Percentiles rank a stretch among this genome's conserved stretches.
phyloP scores from a whole-genome alignment of 2,888 invertebrate species.

The Scaptomyza tumidula region DNA sequence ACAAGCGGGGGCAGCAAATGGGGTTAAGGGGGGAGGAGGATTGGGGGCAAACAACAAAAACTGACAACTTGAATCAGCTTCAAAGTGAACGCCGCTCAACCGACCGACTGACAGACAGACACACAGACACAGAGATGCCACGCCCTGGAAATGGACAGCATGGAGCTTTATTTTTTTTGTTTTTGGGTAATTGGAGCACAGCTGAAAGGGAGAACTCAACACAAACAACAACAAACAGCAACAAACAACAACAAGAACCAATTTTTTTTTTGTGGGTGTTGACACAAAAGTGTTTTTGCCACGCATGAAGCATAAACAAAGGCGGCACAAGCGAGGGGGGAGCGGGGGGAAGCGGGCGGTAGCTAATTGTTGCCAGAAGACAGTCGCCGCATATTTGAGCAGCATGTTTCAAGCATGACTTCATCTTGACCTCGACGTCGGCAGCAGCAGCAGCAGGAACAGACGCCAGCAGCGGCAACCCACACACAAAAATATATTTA shows the following conservation, averaged over 20 bases:
- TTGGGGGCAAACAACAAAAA: neutral
- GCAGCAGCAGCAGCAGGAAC: constrained; percentile 2
- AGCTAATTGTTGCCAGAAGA: constrained; percentile 52
- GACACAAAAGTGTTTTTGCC: constrained; percentile 67
- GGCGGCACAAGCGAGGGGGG: neutral
- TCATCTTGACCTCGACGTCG: constrained; percentile 74
- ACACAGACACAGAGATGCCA: no score
- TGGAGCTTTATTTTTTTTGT: constrained; percentile 28
- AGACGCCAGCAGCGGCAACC: constrained; percentile 31
- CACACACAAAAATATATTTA: constrained; percentile 34
- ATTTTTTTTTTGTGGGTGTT: constrained; percentile 66
- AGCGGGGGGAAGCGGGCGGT: neutral
- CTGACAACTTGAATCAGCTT: constrained; percentile 79
- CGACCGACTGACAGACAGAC: constrained; percentile 13
- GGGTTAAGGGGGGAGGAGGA: no score
- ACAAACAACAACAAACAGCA: constrained; percentile 4
- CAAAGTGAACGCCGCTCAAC: constrained; percentile 61
- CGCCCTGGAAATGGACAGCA: constrained; percentile 44
- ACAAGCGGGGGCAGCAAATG: neutral
- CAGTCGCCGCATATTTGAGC: constrained; percentile 31
- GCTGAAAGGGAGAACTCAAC: constrained; percentile 22
- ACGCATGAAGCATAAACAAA: constrained; percentile 22
- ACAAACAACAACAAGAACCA: neutral
- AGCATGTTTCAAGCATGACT: constrained; percentile 74
- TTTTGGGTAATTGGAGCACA: constrained; percentile 66